A percentile compares a stretch with the other conserved stretches of the same genome.
Evolutionary conservation across 2,113 vertebrate species (phyloP).

Genomic region (Leucoraja erinaceus): DNA sequence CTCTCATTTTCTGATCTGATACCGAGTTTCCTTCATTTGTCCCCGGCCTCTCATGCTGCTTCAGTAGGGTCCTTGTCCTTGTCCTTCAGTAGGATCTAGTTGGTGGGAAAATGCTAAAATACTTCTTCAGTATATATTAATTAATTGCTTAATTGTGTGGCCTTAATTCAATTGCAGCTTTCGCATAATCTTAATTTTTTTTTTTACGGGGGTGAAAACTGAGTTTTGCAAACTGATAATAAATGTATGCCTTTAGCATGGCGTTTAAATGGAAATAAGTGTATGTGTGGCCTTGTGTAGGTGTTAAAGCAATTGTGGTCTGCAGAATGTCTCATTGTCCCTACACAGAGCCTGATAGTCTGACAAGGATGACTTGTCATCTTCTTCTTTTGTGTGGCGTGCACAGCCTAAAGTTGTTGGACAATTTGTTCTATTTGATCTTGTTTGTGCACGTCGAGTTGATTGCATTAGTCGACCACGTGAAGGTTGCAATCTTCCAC

Average conservation of each 20-base stretch:
- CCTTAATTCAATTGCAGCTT: background rate
- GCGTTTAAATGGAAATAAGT: background rate
- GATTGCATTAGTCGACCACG: too few relatives aligned
- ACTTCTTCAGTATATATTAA: background rate
- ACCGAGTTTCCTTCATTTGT: background rate
- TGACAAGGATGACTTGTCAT: background rate
- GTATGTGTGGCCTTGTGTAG: background rate
- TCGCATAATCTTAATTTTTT: background rate
- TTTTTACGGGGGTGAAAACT: background rate
- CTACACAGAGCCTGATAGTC: background rate
- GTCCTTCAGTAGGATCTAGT: background rate
- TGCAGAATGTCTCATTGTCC: slow-evolving; percentile 2
- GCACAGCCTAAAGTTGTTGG: too few relatives aligned
- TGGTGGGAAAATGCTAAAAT: background rate
- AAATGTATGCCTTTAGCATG: slow-evolving; percentile 27
- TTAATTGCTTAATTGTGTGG: background rate
- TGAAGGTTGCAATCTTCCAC: too few relatives aligned
- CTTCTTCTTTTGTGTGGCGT: too few relatives aligned
- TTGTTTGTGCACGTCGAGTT: too few relatives aligned
- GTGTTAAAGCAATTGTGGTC: background rate
- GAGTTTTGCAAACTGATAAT: background rate
- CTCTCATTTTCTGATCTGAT: background rate
- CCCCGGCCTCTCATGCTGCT: background rate
- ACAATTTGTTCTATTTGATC: too few relatives aligned
- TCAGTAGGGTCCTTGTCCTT: background rate